These are phyloP conservation scores for Sturnus vulgaris DNA, from an alignment of 2,113 vertebrate genomes.

Conservation along the genomic window DNA sequence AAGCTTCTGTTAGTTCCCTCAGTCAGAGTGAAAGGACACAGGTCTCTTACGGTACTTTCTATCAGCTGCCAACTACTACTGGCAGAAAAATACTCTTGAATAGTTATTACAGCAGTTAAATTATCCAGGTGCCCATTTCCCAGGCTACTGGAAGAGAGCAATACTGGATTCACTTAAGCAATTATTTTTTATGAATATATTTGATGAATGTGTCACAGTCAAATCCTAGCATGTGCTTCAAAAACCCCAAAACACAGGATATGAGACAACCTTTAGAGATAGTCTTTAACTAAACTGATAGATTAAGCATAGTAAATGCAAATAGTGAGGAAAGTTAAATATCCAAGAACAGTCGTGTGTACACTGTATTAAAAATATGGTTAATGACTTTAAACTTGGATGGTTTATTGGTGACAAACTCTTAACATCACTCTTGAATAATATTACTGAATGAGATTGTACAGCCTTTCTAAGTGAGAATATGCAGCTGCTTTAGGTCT, in stretches of 20 bases:
- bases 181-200: background rate
- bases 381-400: background rate
- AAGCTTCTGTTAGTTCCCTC: background rate
- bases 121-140: background rate
- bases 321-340: background rate
- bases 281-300: background rate
- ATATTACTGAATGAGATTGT: background rate
- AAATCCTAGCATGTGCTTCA: background rate
- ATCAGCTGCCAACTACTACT: background rate
- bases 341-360: background rate
- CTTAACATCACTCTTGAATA: background rate
- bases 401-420: background rate
- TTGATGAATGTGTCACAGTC: background rate
- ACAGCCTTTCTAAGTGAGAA: background rate
- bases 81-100: background rate
- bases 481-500: background rate
- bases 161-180: background rate
- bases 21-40: background rate
- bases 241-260: background rate
- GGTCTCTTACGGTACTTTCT: background rate
- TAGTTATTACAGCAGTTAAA: background rate
- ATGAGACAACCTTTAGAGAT: background rate
- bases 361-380: background rate
- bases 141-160: background rate
- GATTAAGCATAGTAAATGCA: background rate